phyloP scores from a whole-genome alignment of 2,113 vertebrate species.

The Chionis minor region DNA sequence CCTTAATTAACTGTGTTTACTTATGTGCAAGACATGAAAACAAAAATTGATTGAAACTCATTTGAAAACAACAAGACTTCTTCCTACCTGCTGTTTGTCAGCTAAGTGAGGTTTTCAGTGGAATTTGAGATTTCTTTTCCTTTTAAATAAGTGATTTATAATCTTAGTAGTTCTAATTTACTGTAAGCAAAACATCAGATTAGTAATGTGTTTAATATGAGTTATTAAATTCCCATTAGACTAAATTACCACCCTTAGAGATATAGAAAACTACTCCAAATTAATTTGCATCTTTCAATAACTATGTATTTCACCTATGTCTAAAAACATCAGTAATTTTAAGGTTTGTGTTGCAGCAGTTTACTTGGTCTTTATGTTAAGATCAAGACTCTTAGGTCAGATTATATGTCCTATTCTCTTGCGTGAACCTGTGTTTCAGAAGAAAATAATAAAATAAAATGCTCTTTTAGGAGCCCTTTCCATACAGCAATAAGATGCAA shows the following conservation, averaged over 20 bases:
- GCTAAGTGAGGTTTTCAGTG: constrained; percentile 41
- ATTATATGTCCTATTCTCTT: neutral
- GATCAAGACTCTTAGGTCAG: neutral
- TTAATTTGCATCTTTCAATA: constrained; percentile 69
- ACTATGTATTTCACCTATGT: constrained; percentile 34
- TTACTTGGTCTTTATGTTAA: neutral
- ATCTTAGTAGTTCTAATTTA: constrained; percentile 73
- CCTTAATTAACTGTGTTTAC: constrained; percentile 54
- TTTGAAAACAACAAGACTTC: constrained; percentile 62
- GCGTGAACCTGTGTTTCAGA: neutral
- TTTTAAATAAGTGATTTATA: constrained; percentile 72
- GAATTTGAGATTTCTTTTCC: constrained; percentile 37
- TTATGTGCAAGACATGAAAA: constrained; percentile 49
- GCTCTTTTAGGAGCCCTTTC: neutral
- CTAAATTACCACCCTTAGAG: constrained; percentile 75
- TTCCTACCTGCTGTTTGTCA: constrained; percentile 61
- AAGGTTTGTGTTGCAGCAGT: neutral
- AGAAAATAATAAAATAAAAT: neutral
- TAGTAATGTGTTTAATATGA: constrained; percentile 80
- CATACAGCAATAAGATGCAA: neutral
- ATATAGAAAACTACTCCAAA: constrained; percentile 60
- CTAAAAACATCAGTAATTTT: neutral
- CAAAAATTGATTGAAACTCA: constrained; percentile 57
- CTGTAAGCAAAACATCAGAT: constrained; percentile 76
- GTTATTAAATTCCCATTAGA: constrained; percentile 82